phyloP scores from a whole-genome alignment of 2,888 invertebrate genomes.

The Parnassius smintheus region DNA sequence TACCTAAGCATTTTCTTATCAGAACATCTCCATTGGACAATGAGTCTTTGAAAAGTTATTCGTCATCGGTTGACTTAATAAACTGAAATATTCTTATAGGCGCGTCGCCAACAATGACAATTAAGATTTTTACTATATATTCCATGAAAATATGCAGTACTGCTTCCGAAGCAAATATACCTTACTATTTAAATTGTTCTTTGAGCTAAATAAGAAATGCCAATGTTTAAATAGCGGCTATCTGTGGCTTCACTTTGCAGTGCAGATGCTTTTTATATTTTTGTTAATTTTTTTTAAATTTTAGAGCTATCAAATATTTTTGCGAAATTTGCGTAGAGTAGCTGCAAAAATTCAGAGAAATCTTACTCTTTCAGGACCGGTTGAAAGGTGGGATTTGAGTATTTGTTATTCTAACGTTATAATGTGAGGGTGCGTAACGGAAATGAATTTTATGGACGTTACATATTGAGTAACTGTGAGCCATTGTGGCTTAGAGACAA shows the following conservation, averaged over 20 bases:
- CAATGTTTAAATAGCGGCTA: not conserved
- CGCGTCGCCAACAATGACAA: too few relatives aligned
- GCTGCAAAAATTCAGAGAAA: conserved; percentile 17
- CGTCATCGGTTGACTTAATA: too few relatives aligned
- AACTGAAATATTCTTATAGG: too few relatives aligned
- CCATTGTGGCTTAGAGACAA: too few relatives aligned
- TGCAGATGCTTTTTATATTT: not conserved
- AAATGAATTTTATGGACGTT: conserved; percentile 22
- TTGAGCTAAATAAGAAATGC: too few relatives aligned
- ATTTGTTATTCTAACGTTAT: conserved; percentile 18
- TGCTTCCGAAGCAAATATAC: too few relatives aligned
- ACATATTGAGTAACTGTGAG: conserved; percentile 11
- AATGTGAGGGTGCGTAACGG: conserved; percentile 14
- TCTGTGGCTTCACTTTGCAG: conserved; percentile 1
- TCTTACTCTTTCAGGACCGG: conserved; percentile 1
- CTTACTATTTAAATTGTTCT: too few relatives aligned
- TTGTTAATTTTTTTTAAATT: not conserved
- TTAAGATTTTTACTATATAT: too few relatives aligned
- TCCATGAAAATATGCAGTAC: too few relatives aligned
- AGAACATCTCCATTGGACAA: too few relatives aligned
- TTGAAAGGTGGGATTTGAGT: not conserved
- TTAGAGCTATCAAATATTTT: conserved; percentile 4
- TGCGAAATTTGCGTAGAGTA: conserved; percentile 18
- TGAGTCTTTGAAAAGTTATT: too few relatives aligned
- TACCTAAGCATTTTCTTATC: too few relatives aligned